These are phyloP conservation scores for Apamea crenata DNA, from an alignment of 2,888 invertebrate genomes.

Conservation along the genomic window DNA sequence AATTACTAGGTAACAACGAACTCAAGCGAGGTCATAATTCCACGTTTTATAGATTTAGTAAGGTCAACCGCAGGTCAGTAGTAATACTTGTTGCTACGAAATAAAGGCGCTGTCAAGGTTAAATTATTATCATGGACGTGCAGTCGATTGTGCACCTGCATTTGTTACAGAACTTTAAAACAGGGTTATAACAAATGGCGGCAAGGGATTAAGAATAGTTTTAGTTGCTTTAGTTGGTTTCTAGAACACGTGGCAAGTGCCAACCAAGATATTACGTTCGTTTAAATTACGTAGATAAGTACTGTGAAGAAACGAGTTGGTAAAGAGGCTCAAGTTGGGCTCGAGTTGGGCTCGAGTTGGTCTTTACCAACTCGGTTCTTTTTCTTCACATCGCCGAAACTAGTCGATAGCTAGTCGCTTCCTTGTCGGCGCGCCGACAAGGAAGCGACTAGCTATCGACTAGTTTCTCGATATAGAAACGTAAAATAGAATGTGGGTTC, in stretches of 20 bases:
- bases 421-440: no score
- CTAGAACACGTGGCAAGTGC: constrained; percentile 36
- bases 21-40: constrained; percentile 25
- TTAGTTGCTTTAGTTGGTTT: constrained; percentile 19
- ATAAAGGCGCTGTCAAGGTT: neutral
- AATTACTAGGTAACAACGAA: constrained; percentile 28
- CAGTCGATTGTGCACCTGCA: neutral
- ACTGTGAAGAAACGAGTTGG: neutral
- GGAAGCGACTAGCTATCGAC: neutral
- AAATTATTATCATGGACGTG: neutral
- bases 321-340: no score
- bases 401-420: no score
- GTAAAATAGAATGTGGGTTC: no score
- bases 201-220: neutral
- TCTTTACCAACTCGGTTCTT: no score
- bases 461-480: no score
- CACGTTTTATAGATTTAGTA: neutral
- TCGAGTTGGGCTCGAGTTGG: no score
- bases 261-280: neutral
- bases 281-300: neutral
- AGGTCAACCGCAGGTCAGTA: neutral
- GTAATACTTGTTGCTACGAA: neutral
- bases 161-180: neutral
- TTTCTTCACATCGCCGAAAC: no score
- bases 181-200: neutral